phyloP scores from a whole-genome alignment of 1,140 invertebrate species.

The Papilio glaucus region DNA sequence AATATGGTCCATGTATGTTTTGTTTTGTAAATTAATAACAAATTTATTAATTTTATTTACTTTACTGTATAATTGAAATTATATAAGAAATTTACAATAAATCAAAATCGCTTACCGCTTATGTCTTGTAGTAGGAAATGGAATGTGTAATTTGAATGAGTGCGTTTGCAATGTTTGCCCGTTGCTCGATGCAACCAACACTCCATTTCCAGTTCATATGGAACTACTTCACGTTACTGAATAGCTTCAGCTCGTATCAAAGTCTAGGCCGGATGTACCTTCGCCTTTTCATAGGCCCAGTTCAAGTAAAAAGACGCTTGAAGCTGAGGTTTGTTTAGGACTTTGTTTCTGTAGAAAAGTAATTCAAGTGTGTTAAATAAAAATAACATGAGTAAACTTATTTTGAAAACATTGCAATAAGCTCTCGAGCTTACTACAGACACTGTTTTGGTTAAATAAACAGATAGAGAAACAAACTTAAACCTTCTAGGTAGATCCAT shows the following conservation, averaged over 20 bases:
- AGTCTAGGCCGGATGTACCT: slow-evolving; percentile 32
- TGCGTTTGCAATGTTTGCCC: slow-evolving; percentile 67
- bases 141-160: slow-evolving; percentile 58
- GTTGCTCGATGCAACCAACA: slow-evolving; percentile 60
- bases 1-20: too few species aligned
- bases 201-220: slow-evolving; percentile 67
- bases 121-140: slow-evolving; percentile 17
- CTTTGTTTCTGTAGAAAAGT: slow-evolving; percentile 30
- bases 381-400: too few species aligned
- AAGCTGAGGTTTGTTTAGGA: slow-evolving; percentile 35
- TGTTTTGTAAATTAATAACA: too few species aligned
- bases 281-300: slow-evolving; percentile 23
- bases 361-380: background rate
- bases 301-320: slow-evolving; percentile 29
- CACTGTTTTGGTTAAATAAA: too few species aligned
- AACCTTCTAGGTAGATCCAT: too few species aligned
- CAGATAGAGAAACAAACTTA: too few species aligned
- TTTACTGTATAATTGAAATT: too few species aligned
- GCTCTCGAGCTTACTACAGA: too few species aligned
- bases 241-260: slow-evolving; percentile 38
- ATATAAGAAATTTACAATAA: too few species aligned
- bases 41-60: too few species aligned
- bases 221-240: slow-evolving; percentile 56
- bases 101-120: slow-evolving; percentile 2
- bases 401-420: too few species aligned